Percentiles rank a stretch among this genome's conserved stretches.
phyloP scores from a whole-genome alignment of 2,113 vertebrate genomes.

The Varanus salvator region DNA sequence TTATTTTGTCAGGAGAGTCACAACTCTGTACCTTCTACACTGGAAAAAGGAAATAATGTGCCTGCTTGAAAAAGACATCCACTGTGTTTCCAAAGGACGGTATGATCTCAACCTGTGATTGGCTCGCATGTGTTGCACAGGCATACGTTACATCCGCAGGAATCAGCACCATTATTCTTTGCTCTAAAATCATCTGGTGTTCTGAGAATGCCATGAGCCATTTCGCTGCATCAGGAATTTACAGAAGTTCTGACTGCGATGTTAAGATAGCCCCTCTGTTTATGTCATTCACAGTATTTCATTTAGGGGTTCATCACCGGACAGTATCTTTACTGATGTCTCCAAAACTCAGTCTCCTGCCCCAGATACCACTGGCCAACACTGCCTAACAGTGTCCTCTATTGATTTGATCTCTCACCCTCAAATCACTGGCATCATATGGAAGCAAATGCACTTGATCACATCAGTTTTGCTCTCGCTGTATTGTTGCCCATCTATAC shows the following conservation, averaged over 20 bases:
- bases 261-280: not conserved
- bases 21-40: not conserved
- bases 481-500: not conserved
- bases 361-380: not conserved
- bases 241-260: not conserved
- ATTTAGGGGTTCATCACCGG: not conserved
- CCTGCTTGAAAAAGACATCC: not conserved
- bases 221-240: not conserved
- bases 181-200: not conserved
- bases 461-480: not conserved
- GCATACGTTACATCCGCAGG: not conserved
- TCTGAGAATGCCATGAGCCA: not conserved
- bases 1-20: not conserved
- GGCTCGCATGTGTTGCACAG: not conserved
- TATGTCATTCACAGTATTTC: not conserved
- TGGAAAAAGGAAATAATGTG: not conserved
- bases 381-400: not conserved
- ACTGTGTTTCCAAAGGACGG: not conserved
- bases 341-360: not conserved
- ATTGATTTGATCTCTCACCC: not conserved
- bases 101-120: not conserved
- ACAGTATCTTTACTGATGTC: not conserved
- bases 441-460: not conserved
- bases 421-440: not conserved
- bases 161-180: not conserved